phyloP scores from a whole-genome alignment of 2,888 invertebrate species.

The Dexiosoma caninum region DNA sequence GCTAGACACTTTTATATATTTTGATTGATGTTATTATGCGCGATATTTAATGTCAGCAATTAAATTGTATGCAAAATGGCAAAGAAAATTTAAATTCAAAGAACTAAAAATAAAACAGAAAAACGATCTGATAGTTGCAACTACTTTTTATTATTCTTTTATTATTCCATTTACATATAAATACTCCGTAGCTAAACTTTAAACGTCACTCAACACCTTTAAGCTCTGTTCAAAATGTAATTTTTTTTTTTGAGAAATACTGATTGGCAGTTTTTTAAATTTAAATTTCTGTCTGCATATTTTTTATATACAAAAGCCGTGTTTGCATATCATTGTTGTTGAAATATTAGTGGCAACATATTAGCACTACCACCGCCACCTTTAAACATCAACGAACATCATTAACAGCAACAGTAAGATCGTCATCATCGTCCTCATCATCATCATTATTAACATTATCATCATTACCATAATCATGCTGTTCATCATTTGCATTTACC shows the following conservation, averaged over 20 bases:
- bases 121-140: not conserved
- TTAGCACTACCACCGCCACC: slow-evolving; percentile 51
- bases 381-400: slow-evolving; percentile 23
- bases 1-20: not conserved
- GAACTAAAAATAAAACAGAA: not conserved
- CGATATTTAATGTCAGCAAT: slow-evolving; percentile 66
- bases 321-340: slow-evolving; percentile 34
- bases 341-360: slow-evolving; percentile 53
- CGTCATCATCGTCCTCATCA: not conserved
- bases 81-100: not conserved
- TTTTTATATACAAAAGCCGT: not conserved
- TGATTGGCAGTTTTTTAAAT: slow-evolving; percentile 38
- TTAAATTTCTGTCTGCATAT: not conserved
- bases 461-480: not conserved
- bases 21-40: slow-evolving; percentile 67
- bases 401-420: too few relatives aligned
- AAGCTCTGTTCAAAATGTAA: not conserved
- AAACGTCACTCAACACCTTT: slow-evolving; percentile 49
- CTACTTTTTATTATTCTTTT: slow-evolving; percentile 8
- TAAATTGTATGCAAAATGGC: slow-evolving; percentile 45
- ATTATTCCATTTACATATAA: not conserved
- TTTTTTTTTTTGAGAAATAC: slow-evolving; percentile 13
- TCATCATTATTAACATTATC: not conserved
- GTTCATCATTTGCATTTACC: not conserved
- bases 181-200: not conserved